These are phyloP conservation scores for Leptinotarsa tumamoca DNA, from an alignment of 2,888 invertebrate species.

Conservation along the genomic window DNA sequence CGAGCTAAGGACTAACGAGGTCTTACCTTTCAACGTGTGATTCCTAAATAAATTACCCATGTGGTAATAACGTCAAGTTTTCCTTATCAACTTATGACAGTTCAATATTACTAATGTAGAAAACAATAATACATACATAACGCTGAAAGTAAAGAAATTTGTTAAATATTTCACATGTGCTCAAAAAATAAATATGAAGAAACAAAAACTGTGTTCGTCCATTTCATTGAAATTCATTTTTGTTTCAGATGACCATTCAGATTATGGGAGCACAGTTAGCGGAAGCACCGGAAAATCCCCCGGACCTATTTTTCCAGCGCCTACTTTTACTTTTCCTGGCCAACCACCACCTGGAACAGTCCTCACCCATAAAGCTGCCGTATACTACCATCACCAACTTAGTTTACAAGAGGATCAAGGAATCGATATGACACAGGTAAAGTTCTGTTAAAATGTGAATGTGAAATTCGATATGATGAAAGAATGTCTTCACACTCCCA, in stretches of 20 bases:
- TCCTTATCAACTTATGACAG: too few species aligned
- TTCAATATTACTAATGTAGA: too few species aligned
- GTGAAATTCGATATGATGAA: too few species aligned
- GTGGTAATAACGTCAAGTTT: too few species aligned
- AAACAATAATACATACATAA: too few species aligned
- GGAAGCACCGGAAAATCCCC: slow-evolving; percentile 76
- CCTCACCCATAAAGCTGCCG: slow-evolving; percentile 81
- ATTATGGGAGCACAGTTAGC: slow-evolving; percentile 75
- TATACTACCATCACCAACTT: slow-evolving; percentile 85
- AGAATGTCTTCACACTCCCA: too few species aligned
- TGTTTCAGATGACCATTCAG: slow-evolving; percentile 75
- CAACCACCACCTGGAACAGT: slow-evolving; percentile 72
- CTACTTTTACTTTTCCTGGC: slow-evolving; percentile 82
- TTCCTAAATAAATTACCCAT: too few species aligned
- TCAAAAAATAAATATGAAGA: too few species aligned
- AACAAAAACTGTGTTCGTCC: not conserved
- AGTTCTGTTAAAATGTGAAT: not conserved
- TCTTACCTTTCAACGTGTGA: too few species aligned
- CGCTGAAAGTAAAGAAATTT: too few species aligned
- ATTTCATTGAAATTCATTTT: slow-evolving; percentile 21
- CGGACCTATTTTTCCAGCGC: slow-evolving; percentile 75
- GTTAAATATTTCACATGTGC: too few species aligned
- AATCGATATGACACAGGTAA: slow-evolving; percentile 86
- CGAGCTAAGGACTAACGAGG: too few species aligned
- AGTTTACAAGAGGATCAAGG: slow-evolving; percentile 89